phyloP scores from a whole-genome alignment of 2,797 vertebrate genomes.

The Enteromius unitaeniatus region DNA sequence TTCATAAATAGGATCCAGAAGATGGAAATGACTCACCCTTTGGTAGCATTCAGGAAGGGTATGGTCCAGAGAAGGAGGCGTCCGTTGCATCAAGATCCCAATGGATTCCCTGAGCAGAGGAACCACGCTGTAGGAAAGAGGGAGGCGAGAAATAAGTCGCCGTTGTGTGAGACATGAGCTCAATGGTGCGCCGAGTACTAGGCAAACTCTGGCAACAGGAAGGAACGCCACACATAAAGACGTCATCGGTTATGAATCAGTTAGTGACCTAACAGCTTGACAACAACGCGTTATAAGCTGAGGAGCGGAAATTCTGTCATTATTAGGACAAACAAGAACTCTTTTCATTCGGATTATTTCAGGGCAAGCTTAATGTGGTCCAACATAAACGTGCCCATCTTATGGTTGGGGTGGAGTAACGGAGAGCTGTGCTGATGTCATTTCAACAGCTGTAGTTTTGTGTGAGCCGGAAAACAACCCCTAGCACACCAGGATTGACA shows the following conservation, averaged over 20 bases:
- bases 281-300: neutral
- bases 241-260: constrained; percentile 1
- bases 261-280: constrained; percentile 3
- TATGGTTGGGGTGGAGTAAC: constrained; percentile 8
- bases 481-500: constrained; percentile 34
- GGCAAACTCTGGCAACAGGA: constrained; percentile 13
- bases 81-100: constrained; percentile 97
- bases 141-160: constrained; percentile 2
- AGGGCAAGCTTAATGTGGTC: constrained; percentile 6
- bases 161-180: constrained; percentile 5
- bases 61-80: constrained; percentile 88
- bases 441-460: neutral
- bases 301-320: constrained; percentile 16
- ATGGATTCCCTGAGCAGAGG: constrained; percentile 93
- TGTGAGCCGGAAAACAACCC: constrained; percentile 31
- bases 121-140: constrained; percentile 84
- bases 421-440: constrained; percentile 24
- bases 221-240: constrained; percentile 6
- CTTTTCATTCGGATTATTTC: neutral
- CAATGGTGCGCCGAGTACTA: neutral
- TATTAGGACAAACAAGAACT: constrained; percentile 19
- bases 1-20: neutral
- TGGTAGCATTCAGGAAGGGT: constrained; percentile 94
- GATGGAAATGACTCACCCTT: constrained; percentile 70
- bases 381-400: constrained; percentile 5